phyloP scores from a whole-genome alignment of 1,140 invertebrate species.

The Eciton burchellii region DNA sequence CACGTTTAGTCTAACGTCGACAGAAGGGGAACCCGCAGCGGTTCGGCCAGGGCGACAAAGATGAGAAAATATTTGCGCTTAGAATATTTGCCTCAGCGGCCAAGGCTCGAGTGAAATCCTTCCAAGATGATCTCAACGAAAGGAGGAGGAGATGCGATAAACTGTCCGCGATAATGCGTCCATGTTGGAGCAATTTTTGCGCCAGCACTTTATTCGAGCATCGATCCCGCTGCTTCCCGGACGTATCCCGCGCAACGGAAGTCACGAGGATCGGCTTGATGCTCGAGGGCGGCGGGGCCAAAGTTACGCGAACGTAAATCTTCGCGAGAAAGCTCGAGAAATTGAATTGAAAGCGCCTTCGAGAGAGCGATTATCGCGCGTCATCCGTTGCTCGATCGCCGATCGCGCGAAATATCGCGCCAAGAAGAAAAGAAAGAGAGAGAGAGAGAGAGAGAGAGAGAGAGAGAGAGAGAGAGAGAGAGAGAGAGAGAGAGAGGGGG shows the following conservation, averaged over 20 bases:
- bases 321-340: constrained; percentile 8
- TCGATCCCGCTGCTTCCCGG: too few species aligned
- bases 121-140: background rate
- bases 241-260: constrained; percentile 1
- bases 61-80: constrained; percentile 6
- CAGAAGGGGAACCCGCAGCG: background rate
- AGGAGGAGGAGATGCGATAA: background rate
- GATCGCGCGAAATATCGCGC: constrained; percentile 25
- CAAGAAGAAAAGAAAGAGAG: background rate
- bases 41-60: background rate
- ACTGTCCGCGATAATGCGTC: too few species aligned
- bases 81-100: background rate
- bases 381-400: constrained; percentile 3
- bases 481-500: background rate
- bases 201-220: too few species aligned
- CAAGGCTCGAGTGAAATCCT: background rate
- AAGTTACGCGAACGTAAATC: constrained; percentile 28
- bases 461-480: background rate
- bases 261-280: constrained; percentile 8
- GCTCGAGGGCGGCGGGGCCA: background rate
- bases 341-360: constrained; percentile 34
- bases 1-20: constrained; percentile 38
- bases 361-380: constrained; percentile 25
- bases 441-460: background rate
- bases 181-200: too few species aligned